Evolutionary conservation across 2,113 vertebrate species (phyloP).

Genomic region (Laterallus jamaicensis): DNA sequence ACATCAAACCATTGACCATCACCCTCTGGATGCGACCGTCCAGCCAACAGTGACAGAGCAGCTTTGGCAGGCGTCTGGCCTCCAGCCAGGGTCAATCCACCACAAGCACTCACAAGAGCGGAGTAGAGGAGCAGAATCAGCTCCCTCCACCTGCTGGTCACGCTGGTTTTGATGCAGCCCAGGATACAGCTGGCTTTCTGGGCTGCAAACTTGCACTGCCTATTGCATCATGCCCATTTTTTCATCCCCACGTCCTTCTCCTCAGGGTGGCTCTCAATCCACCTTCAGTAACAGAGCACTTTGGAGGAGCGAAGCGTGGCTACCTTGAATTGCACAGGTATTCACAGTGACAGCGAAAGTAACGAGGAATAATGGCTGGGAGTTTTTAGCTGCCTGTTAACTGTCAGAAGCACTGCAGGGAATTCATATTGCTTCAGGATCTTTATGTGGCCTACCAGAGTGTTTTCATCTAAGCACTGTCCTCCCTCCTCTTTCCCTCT

Average conservation of each 20-base stretch:
- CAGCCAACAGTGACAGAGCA: no score
- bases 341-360: background rate
- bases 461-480: background rate
- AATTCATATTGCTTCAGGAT: background rate
- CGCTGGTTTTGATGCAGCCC: background rate
- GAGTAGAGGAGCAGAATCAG: background rate
- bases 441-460: background rate
- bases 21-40: no score
- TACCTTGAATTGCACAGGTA: background rate
- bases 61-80: no score
- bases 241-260: background rate
- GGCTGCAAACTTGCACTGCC: background rate
- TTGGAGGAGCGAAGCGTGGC: background rate
- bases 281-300: background rate
- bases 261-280: background rate
- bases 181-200: background rate
- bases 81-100: no score
- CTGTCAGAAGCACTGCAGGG: background rate
- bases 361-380: fast-evolving
- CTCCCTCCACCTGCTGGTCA: background rate
- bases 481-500: background rate
- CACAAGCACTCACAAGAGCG: no score
- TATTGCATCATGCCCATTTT: background rate
- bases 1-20: no score
- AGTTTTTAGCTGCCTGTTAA: background rate